Evolutionary conservation across 2,113 vertebrate genomes (phyloP).

Genomic region (Telmatochromis sp.): DNA sequence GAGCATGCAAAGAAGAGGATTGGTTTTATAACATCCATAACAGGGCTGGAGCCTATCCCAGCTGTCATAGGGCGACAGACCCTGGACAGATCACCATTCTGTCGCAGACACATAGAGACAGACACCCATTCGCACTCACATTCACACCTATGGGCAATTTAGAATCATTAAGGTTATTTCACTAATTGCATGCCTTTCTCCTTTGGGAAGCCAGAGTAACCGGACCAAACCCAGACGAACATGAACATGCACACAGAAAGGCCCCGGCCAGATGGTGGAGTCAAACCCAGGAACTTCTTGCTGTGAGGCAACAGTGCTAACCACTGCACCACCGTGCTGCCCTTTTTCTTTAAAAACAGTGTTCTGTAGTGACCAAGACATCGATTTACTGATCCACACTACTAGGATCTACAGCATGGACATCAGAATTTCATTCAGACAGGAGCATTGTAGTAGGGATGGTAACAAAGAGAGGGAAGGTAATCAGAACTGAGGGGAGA

Average conservation of each 20-base stretch:
- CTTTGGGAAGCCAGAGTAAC: background rate
- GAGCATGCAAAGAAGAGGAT: background rate
- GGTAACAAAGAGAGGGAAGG: background rate
- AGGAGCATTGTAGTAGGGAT: background rate
- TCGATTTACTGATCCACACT: background rate
- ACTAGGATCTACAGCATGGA: background rate
- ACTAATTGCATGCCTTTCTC: background rate
- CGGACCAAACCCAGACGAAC: background rate
- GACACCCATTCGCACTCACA: background rate
- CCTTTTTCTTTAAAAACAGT: background rate
- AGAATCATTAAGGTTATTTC: background rate
- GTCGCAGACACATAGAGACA: background rate
- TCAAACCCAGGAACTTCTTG: too few relatives aligned
- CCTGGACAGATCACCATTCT: background rate
- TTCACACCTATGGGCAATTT: background rate
- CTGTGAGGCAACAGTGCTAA: background rate
- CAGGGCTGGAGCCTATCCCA: background rate
- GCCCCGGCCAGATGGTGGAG: background rate
- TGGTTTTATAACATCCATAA: background rate
- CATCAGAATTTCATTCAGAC: background rate
- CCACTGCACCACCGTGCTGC: background rate
- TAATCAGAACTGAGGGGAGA: background rate
- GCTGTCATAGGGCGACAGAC: background rate
- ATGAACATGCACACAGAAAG: background rate
- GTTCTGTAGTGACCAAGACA: background rate